Base-by-base conservation (phyloP, 1,140 invertebrate species). In the Linepithema humile region DNA sequence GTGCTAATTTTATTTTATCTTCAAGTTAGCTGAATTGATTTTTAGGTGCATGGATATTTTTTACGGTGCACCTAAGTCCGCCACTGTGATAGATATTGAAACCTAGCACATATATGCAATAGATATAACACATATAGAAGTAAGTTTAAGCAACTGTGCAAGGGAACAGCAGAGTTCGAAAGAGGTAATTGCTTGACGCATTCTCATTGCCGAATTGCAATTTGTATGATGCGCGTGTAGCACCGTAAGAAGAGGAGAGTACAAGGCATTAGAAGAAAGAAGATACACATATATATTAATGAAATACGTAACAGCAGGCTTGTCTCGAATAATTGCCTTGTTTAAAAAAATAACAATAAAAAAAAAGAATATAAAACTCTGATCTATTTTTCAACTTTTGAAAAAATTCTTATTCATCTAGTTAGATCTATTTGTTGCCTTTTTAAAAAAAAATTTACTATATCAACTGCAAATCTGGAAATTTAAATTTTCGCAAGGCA, bases 91-190 rank as follows among this genome's bases (percentile, higher is more conserved):
- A 75, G 62, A 78, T 62, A 50, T 12, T 35, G 55, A 77, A 20
- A 67, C 35, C 38, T 77, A 26, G 55, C 45, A 43, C 35, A 75
- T 69, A 83, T 55, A 50, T 45, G 45, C 23, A 55, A 48, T 55
- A 73, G 38, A 77, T 29, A 55, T 64, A 75, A 80, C 70, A 82
- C 50, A 88, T 32, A 77, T 12, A 69, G n/a, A 64, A 64, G 23
- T 62, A 69, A 67, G 65, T 78, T 84, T 69, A 85, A 89, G 69
- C 87, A 67, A 69, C 38, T 64, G 86, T 87, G 86, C 85, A 57
- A 38, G 67, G 45, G 43, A 70, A 64, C 55, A 77, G 50, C 43
- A 67, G 50, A 87, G 55, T 86, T 72, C 59, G 38, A 78, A 43
- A 78, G 57, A 64, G 73, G 64, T 48, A 50, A 45, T 80, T 57